phyloP scores from a whole-genome alignment of 2,888 invertebrate species.

The Peribatodes rhomboidaria region DNA sequence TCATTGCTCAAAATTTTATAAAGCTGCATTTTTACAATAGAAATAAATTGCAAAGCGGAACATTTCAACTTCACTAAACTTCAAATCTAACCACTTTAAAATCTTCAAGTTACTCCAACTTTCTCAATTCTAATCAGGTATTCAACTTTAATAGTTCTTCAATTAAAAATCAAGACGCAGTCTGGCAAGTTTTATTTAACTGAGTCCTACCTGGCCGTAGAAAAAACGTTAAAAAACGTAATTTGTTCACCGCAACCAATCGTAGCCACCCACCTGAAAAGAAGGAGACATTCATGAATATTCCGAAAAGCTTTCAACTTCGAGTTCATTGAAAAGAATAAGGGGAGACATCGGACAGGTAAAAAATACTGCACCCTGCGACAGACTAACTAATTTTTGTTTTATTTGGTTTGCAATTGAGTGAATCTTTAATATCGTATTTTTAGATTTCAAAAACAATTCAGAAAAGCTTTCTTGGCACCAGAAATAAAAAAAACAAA shows the following conservation, averaged over 20 bases:
- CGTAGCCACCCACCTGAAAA: slow-evolving; percentile 82
- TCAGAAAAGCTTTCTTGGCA: no score
- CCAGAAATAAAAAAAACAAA: no score
- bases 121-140: slow-evolving; percentile 22
- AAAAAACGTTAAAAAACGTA: slow-evolving; percentile 52
- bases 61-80: not conserved
- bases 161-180: slow-evolving; percentile 56
- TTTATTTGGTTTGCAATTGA: slow-evolving; percentile 9
- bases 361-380: slow-evolving; percentile 38
- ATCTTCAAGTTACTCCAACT: slow-evolving; percentile 13
- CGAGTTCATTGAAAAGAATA: slow-evolving; percentile 80
- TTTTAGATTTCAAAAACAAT: not conserved
- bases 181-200: slow-evolving; percentile 62
- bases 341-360: slow-evolving; percentile 52
- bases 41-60: not conserved
- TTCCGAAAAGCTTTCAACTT: slow-evolving; percentile 78
- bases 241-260: slow-evolving; percentile 67
- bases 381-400: slow-evolving; percentile 31
- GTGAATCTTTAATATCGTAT: not conserved
- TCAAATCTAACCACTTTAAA: not conserved
- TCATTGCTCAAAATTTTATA: no score
- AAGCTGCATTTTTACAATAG: no score
- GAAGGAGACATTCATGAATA: slow-evolving; percentile 83
- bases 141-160: slow-evolving; percentile 30
- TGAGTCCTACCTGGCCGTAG: slow-evolving; percentile 59